These are phyloP conservation scores for Lepus europaeus DNA, from an alignment of 2,113 vertebrate species.

Conservation along the genomic window DNA sequence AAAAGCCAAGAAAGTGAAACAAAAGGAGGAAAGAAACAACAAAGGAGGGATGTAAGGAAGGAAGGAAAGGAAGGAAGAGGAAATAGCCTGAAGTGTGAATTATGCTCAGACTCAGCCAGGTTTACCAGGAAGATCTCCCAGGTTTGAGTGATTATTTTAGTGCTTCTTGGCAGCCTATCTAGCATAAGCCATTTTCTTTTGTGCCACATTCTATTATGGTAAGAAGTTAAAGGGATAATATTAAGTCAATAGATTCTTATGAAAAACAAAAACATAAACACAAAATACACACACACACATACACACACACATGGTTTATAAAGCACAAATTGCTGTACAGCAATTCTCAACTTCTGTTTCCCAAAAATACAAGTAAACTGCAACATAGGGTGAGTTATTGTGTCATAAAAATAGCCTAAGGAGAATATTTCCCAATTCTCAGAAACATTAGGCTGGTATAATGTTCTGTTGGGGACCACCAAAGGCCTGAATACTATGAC, in stretches of 20 bases:
- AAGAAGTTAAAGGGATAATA: background rate
- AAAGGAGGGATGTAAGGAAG: rapidly evolving
- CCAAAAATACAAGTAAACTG: background rate
- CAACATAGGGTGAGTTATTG: background rate
- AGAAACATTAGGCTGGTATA: background rate
- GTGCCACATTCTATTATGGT: background rate
- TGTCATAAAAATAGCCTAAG: background rate
- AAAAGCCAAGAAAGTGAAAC: background rate
- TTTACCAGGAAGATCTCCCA: background rate
- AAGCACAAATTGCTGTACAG: background rate
- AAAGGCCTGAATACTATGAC: too few species aligned
- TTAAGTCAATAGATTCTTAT: background rate
- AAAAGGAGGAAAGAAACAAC: too few species aligned
- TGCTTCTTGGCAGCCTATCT: background rate
- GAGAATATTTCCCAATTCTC: background rate
- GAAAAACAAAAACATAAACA: background rate
- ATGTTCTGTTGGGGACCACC: background rate
- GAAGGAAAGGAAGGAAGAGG: rapidly evolving
- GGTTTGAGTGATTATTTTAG: background rate
- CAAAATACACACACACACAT: background rate
- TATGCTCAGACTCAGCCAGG: background rate
- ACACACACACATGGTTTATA: background rate
- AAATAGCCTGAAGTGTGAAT: background rate
- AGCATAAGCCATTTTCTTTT: background rate
- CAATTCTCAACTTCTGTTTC: background rate